Percentiles rank a stretch among this genome's conserved stretches.
phyloP scores from a whole-genome alignment of 1,140 invertebrate genomes.

The Zaprionus davidi region DNA sequence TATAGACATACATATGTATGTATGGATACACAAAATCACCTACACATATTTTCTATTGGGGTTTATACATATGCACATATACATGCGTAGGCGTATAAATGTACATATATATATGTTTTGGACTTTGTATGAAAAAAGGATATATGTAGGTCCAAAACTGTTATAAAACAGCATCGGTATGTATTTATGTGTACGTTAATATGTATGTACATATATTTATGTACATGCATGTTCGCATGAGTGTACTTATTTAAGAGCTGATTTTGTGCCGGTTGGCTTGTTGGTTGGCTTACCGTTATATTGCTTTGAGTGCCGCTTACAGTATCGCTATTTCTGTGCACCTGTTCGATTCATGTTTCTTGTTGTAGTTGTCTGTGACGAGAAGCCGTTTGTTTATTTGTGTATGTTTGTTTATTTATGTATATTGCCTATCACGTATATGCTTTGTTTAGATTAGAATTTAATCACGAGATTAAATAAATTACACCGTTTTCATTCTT shows the following conservation, averaged over 20 bases:
- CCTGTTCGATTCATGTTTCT: conserved; percentile 63
- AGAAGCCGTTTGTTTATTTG: background rate
- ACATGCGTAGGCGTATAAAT: background rate
- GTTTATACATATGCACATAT: background rate
- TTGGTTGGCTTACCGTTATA: conserved; percentile 47
- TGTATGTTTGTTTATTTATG: too few species aligned
- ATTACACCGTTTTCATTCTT: background rate
- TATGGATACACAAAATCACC: background rate
- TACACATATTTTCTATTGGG: background rate
- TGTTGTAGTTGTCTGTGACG: conserved; percentile 66
- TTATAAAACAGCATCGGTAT: background rate
- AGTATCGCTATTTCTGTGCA: conserved; percentile 40
- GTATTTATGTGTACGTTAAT: background rate
- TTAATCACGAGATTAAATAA: too few species aligned
- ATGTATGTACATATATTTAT: background rate
- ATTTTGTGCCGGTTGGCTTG: conserved; percentile 42
- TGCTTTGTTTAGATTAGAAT: too few species aligned
- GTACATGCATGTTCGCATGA: background rate
- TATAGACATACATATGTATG: background rate
- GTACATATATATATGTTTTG: background rate
- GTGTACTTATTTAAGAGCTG: conserved; percentile 11
- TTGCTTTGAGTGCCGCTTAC: conserved; percentile 31
- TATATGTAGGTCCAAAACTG: background rate
- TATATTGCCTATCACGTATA: too few species aligned
- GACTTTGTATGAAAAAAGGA: background rate